Evolutionary conservation across 2,888 invertebrate species (phyloP), one percentile per base, ranked within the genome.

Genomic region (Plagodis pulveraria): DNA sequence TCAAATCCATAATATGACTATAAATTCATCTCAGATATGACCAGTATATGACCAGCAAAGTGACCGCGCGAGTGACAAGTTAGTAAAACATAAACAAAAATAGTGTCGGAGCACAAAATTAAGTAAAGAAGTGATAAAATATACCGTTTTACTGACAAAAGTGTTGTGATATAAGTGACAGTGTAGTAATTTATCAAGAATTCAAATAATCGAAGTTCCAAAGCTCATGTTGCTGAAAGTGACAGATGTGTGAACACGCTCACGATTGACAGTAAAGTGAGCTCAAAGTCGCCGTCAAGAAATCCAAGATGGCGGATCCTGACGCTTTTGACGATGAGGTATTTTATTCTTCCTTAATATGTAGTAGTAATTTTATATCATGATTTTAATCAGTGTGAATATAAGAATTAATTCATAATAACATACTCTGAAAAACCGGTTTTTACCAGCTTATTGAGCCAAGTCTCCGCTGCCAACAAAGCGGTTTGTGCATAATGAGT

Each of bases 311-410:
- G 91, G 91, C 91, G 48, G 91, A 91, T 66, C 90, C 90, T 8
- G 91, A 91, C 66, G 91, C 91, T 11, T 91, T 91, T 63, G 91
- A 91, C 65, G 91, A 91, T 78, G 91, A 91, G 91, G 91, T 91
- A 87, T 75, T 67, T 68, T 59, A 65, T 67, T 54, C 56, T 54
- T 65, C 50, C 59, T 33, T 33, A 41, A 2, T 40, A 10, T 10
- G 6, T 40, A 22, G 4, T 22, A 22, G 22, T 22, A 22, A 22
- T 22, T 22, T 22, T 22, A 22, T 22, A 22, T 22, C 22, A 22
- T 22, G 2, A 22, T 4, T 22, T 22, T 22, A 22, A 22, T 22
- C 22, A 2, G 22, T 22, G 22, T 22, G 22, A 22, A 22, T 22
- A 4, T 22, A 22, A 22, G 22, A 22, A 2, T 22, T 22, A 22